Evolutionary conservation across 2,888 invertebrate genomes (phyloP), one percentile per base, ranked within the genome.

Genomic region (Chaetoderma sp.): DNA sequence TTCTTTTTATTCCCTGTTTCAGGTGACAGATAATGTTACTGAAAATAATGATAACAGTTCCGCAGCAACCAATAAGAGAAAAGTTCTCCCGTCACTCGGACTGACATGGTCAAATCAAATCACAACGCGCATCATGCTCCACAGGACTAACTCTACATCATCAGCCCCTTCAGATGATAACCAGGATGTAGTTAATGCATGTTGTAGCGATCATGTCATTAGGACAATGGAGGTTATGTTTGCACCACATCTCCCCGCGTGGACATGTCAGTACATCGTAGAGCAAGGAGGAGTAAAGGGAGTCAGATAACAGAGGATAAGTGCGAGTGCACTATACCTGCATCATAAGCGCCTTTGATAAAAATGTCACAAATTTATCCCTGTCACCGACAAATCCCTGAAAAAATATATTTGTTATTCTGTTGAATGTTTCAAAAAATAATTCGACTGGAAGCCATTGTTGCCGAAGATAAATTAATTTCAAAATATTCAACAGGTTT

Each of bases 21-120:
- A 80, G 81, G 81, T 82, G 27, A 77, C 78, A 10, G 79, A 76
- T 44, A 78, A 77, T 4, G 72, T 82, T 71, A 73, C 21, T 42
- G 27, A 28, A 18, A 39, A 28, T n/a, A 47, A 73, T 4, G 47
- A 28, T 6, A 60, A 56, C 2, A 27, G 25, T 5, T 39, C 49
- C 1, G 39, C 45, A 16, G 33, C 30, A 21, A 18, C 39, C 16
- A 16, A 28, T 10, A 65, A 69, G 0, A 70, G 63, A 45, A 72
- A 75, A 18, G 67, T 78, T 23, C 86, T 89, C 25, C 91, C 92
- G 2, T 89, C 91, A 52, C 85, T 92, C 64, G 92, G 92, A 0
- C 78, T 91, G 39, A 88, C 90, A 4, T 92, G 92, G 92, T 88
- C 90, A 5, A 91, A 91, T 81, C 84, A 91, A 54, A 88, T 92